Evolutionary conservation across 2,113 vertebrate genomes (phyloP).

Genomic region (Gambusia affinis): DNA sequence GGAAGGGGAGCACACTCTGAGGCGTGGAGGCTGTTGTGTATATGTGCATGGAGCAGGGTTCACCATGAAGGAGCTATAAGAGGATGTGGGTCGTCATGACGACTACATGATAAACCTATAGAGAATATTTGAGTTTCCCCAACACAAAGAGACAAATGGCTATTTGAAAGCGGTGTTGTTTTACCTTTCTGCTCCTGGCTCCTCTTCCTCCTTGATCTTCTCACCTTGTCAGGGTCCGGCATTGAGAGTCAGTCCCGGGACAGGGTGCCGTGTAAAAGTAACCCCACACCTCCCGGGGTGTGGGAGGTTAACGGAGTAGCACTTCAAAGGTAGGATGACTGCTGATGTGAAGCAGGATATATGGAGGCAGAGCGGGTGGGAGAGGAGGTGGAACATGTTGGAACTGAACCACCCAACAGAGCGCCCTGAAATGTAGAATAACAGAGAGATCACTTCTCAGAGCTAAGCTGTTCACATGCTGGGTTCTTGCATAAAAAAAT

Average conservation of each 20-base stretch:
- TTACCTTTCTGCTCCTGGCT: slow-evolving; percentile 42
- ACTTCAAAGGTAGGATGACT: slow-evolving; percentile 75
- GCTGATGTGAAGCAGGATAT: slow-evolving; percentile 72
- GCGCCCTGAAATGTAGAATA: slow-evolving; percentile 65
- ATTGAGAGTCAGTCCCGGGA: slow-evolving; percentile 53
- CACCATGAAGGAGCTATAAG: slow-evolving; percentile 44
- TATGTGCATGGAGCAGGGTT: slow-evolving; percentile 35
- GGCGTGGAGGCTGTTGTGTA: slow-evolving; percentile 46
- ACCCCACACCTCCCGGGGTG: slow-evolving; percentile 48
- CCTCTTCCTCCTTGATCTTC: slow-evolving; percentile 44
- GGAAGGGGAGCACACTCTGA: slow-evolving; percentile 55
- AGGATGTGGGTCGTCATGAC: slow-evolving; percentile 44
- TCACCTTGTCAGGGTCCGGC: slow-evolving; percentile 63
- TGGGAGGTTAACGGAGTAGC: slow-evolving; percentile 54
- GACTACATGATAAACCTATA: slow-evolving; percentile 44
- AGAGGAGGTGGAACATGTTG: slow-evolving; percentile 56
- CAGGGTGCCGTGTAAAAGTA: slow-evolving; percentile 55
- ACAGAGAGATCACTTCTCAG: slow-evolving; percentile 24
- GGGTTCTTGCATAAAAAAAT: slow-evolving; percentile 19
- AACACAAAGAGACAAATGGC: slow-evolving; percentile 7
- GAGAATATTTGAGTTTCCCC: slow-evolving; percentile 13
- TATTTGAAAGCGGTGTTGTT: slow-evolving; percentile 26
- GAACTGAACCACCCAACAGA: slow-evolving; percentile 55
- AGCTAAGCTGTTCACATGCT: slow-evolving; percentile 46
- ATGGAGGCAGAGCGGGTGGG: slow-evolving; percentile 36